Evolutionary conservation across 2,113 vertebrate genomes (phyloP), one percentile per base, ranked within the genome.

Genomic region (Myotis brandtii): DNA sequence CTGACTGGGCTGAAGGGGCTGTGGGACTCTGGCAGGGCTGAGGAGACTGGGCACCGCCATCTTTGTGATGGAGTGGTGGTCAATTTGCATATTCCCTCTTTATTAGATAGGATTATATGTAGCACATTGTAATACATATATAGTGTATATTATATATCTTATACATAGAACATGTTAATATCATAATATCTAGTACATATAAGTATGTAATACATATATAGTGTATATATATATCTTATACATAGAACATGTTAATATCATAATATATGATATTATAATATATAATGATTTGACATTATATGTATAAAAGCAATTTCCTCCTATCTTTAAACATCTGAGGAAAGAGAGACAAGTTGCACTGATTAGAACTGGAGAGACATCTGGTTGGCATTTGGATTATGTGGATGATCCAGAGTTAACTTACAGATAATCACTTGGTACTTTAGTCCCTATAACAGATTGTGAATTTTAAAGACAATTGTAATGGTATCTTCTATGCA

Each of bases 331-430:
- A 70, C 37, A 76, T 37, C 34, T 89, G 14, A 9, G 14, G 27
- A 95, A 21, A 93, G 69, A 82, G 0, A 72, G 76, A 46, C 25
- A 32, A 37, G 16, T 64, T 79, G 52, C 62, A 56, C 46, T 32
- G 52, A 48, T 86, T 50, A 73, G 77, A 93, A 54, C 6, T 86
- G 43, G 40, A 91, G 87, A 86, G 34, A 59, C 87, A 76, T 83
- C 69, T 70, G 70, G 12, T n/a, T 84, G 48, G 43, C 83, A 27
- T 76, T 92, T 69, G 91, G 81, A 92, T 93, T 95, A 95, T 83
- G 27, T n/a, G 52, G 37, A 73, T 95, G 64, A 95, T 93, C 84
- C 87, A 86, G 95, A 95, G 93, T 86, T 95, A 96, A 91, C 82
- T 82, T 91, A 76, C 54, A 92, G 69, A 87, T 0, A 69, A 25